phyloP scores from a whole-genome alignment of 2,113 vertebrate genomes.

The Aegypius monachus region DNA sequence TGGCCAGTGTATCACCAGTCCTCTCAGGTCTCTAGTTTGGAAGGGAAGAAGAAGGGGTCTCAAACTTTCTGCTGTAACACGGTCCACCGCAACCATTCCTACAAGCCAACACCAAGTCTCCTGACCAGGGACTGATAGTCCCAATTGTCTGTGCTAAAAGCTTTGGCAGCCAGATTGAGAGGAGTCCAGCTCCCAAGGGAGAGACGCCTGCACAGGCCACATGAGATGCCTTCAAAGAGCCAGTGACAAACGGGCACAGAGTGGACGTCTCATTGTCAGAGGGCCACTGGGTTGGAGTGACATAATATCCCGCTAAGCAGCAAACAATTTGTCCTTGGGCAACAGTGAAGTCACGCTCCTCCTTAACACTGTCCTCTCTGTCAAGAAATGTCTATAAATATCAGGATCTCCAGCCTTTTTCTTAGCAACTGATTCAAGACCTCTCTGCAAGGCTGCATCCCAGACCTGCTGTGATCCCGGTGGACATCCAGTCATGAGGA shows the following conservation, averaged over 20 bases:
- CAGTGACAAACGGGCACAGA: neutral
- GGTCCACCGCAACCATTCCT: neutral
- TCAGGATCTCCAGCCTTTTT: neutral
- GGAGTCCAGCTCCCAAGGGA: neutral
- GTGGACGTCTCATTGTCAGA: neutral
- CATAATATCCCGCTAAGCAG: neutral
- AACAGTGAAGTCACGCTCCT: neutral
- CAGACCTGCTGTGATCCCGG: neutral
- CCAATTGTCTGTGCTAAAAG: neutral
- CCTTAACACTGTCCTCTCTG: neutral
- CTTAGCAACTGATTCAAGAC: neutral
- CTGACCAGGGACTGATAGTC: neutral
- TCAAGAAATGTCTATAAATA: slow-evolving; percentile 50
- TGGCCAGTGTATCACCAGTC: neutral
- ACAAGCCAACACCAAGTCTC: neutral
- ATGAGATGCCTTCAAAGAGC: neutral
- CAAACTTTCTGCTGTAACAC: neutral
- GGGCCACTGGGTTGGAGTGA: slow-evolving; percentile 61
- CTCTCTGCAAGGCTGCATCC: neutral
- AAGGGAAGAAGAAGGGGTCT: neutral
- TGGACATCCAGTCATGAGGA: slow-evolving; percentile 18
- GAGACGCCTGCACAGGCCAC: neutral
- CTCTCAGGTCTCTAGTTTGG: neutral
- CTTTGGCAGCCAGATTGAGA: neutral
- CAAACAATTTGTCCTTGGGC: slow-evolving; percentile 31